Conservation (phyloP, 2,797 vertebrate genomes). For the Schizopygopsis malacanthus region DNA sequence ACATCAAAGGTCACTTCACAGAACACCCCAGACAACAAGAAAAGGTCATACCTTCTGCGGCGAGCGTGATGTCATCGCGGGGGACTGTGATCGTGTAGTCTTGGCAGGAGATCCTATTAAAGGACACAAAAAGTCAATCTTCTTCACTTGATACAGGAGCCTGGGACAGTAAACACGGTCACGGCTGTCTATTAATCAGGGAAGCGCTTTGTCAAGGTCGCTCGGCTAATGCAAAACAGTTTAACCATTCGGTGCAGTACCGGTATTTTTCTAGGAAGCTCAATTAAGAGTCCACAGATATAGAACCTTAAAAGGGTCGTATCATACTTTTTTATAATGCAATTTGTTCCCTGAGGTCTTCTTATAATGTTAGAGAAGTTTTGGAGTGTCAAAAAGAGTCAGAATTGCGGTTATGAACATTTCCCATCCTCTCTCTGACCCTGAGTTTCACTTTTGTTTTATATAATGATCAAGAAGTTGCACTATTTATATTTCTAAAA, state of each 20-base stretch:
- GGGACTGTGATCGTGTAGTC: constrained; percentile 87
- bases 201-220: constrained; percentile 31
- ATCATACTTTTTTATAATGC: background rate
- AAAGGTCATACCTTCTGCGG: constrained; percentile 89
- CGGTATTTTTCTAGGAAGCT: constrained; percentile 31
- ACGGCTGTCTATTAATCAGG: constrained; percentile 29
- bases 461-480: background rate
- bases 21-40: background rate
- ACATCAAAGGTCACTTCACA: constrained; percentile 15
- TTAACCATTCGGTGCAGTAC: constrained; percentile 24
- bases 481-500: background rate
- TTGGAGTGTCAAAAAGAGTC: background rate
- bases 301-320: constrained; percentile 6
- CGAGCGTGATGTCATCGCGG: constrained; percentile 89
- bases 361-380: background rate
- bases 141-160: constrained; percentile 37
- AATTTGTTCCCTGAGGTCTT: background rate
- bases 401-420: background rate
- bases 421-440: background rate
- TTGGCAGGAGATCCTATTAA: constrained; percentile 91
- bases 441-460: background rate
- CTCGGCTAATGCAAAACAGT: constrained; percentile 32
- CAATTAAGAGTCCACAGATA: constrained; percentile 24
- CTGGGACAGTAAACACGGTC: constrained; percentile 32
- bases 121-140: constrained; percentile 63